Evolutionary conservation across 1,140 invertebrate genomes (phyloP).

Genomic region (Asbolus verrucosus): DNA sequence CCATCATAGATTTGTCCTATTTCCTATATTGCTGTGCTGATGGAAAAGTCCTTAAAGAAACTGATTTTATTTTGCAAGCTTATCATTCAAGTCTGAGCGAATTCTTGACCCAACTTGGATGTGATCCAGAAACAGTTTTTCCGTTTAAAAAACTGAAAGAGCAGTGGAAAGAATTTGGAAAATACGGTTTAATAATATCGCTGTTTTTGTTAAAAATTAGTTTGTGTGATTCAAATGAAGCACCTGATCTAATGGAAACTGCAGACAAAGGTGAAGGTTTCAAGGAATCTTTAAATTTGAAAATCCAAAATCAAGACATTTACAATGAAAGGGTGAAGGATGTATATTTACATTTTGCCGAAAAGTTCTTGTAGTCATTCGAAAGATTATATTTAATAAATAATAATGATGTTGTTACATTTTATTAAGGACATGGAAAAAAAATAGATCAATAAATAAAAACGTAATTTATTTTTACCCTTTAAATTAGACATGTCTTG

Average conservation of each 20-base stretch:
- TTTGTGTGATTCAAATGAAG: constrained; percentile 24
- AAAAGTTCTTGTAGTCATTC: constrained; percentile 40
- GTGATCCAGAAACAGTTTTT: constrained; percentile 63
- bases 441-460: too few species aligned
- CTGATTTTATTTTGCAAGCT: constrained; percentile 34
- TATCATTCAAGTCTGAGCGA: constrained; percentile 39
- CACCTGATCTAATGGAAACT: constrained; percentile 48
- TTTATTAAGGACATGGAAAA: too few species aligned
- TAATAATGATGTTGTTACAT: too few species aligned
- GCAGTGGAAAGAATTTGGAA: constrained; percentile 62
- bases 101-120: constrained; percentile 34
- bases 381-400: too few species aligned
- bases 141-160: constrained; percentile 63
- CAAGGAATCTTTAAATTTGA: constrained; percentile 19
- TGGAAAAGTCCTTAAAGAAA: constrained; percentile 15
- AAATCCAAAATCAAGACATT: constrained; percentile 47
- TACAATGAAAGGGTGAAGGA: constrained; percentile 48
- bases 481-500: too few species aligned
- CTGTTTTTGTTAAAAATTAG: constrained; percentile 38
- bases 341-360: constrained; percentile 52
- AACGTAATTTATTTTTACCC: too few species aligned
- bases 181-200: constrained; percentile 56
- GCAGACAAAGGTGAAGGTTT: constrained; percentile 47
- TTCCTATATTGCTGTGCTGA: constrained; percentile 44
- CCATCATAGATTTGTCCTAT: constrained; percentile 47